phyloP scores from a whole-genome alignment of 2,113 vertebrate genomes.

The Myrmecobius fasciatus region DNA sequence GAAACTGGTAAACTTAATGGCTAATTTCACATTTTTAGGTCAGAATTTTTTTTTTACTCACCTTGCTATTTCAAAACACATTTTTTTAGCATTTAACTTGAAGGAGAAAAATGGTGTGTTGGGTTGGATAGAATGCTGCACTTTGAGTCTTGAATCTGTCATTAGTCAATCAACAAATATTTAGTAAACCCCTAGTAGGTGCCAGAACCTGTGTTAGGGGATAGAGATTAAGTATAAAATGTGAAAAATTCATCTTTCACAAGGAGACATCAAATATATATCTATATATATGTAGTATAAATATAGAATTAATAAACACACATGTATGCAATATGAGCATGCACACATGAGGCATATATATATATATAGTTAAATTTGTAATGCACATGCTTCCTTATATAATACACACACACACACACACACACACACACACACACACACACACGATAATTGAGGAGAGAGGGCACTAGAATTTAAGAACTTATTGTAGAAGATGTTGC shows the following conservation, averaged over 20 bases:
- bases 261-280: neutral
- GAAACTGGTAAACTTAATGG: constrained; percentile 38
- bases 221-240: neutral
- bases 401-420: neutral
- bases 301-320: neutral
- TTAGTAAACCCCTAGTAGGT: neutral
- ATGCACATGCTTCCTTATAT: neutral
- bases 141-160: neutral
- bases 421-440: neutral
- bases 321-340: neutral
- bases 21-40: constrained; percentile 34
- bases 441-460: neutral
- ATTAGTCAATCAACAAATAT: neutral
- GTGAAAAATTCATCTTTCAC: neutral
- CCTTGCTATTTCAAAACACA: neutral
- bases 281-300: neutral
- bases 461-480: neutral
- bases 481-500: neutral
- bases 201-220: neutral
- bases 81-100: neutral
- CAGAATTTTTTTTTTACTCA: neutral
- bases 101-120: neutral
- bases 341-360: too few species aligned
- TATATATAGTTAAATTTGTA: too few species aligned
- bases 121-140: neutral